Evolutionary conservation across 2,113 vertebrate genomes (phyloP), one percentile per base, ranked within the genome.

Genomic region (Festucalex cinctus): DNA sequence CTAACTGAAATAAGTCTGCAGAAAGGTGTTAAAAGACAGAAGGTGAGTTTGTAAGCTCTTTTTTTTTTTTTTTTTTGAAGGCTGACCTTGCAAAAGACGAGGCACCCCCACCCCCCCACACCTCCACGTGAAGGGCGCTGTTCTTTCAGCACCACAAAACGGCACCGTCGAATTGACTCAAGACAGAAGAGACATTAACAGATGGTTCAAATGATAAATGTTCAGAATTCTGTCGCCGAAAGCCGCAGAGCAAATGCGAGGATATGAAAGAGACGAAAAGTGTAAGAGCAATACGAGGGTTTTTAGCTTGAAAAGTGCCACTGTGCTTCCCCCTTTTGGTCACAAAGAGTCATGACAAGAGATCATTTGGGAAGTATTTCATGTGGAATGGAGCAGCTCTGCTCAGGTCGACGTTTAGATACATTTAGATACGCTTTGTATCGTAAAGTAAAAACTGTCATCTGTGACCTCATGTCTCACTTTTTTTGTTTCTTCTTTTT

Each of bases 301-400:
- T 64, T 28, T 64, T 41, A 41, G 46, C 12, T 20, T 53, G 49
- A 79, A 75, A 71, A 63, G 65, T 75, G 77, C 51, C 77, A 13
- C 86, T 69, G 43, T 86, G 78, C 79, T 71, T 86, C 88, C 88
- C 79, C 77, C 86, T 78, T 66, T 84, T 82, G 88, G 88, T 28
- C 6, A 22, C 13, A 53, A 37, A 74, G 64, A 37, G 76, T 70
- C 80, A 37, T 76, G 9, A 61, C 68, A 17, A 12, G 10, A 24
- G 16, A 36, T 32, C 8, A 36, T 10, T 54, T 53, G 32, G 17
- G 22, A 10, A 14, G 43, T 46, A 5, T 46, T 41, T 41, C 10
- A 41, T 2, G 12, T 13, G 28, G 28, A 32, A 32, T 32, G 13
- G 9, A 41, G 43, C 43, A 56, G 36, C 24, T 39, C 36, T 20